Base-by-base conservation (phyloP, 92 coral and sea anemone species). In the Parazoanthus darwini region DNA sequence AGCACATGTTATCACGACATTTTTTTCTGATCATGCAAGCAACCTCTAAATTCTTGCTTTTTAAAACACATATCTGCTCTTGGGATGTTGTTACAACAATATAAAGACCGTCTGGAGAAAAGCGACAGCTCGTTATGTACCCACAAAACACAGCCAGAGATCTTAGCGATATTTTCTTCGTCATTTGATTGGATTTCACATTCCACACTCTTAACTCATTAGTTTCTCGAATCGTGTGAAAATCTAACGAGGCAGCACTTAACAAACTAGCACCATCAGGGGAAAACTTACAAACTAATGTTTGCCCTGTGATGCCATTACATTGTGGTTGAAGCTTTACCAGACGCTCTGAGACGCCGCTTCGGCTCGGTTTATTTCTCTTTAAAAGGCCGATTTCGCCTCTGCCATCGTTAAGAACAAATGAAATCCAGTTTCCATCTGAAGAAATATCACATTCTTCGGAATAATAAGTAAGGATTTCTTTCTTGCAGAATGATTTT, bases 121-220 rank as follows among this genome's bases (percentile, higher is more conserved):
- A 95, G 54, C 92, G 90, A 88, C 98, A 95, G 81, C 96, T 89
- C 36, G 98, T 95, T n/a, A 95, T 95, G 48, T 93, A 95, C 37
- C 98, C 98, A 89, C 98, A 95, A 79, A 95, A 95, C 80, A 93
- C 98, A 50, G 98, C 92, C 44, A 95, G 86, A 89, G 94, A 95
- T 82, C 98, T 88, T 4, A 95, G 82, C 18, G 94, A 94, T 20
- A 95, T 94, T 66, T 91, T 93, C 77, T 94, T 94, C 23, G 91
- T 92, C 63, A 92, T 90, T 72, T 95, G 94, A 93, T 93, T 93
- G 3, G 98, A 93, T 38, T 90, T 93, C 44, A 95, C 98, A 79
- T 91, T 95, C 98, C 98, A 95, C 5, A 95, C 92, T n/a, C 96
- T 91, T 76, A 95, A 80, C 75, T 95, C 98, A 86, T 95, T 95